Base-by-base conservation (phyloP, 1,140 invertebrate species). In the Helicoverpa zea region DNA sequence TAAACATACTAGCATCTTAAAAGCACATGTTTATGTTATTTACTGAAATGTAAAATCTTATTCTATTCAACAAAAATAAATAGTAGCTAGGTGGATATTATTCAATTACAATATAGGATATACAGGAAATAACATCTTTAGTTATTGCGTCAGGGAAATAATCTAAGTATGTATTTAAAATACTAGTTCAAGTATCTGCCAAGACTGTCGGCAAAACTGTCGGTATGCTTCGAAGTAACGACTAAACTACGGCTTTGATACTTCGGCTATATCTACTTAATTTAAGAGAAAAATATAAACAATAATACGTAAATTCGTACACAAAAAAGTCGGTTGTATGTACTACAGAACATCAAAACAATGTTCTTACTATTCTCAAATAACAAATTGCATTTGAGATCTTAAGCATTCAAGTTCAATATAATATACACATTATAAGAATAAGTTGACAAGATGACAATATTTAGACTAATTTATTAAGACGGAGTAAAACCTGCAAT, bases 401-500 rank as follows among this genome's bases (percentile, higher is more conserved):
- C 49, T 43, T 68, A 68, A 68, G 43, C 64, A 49, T 68, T 68
- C 64, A 68, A 68, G 43, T 47, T 76, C 35, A 63, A 61, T 75
- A 59, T 23, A 63, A 77, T 77, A n/a, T 77, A 77, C 58, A 66
- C 18, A 30, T 72, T 70, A 52, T 77, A 66, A 64, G 47, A 77
- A 66, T 58, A 64, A 64, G 18, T 64, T 29, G 61, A 77, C 47
- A 49, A 51, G 58, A 76, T 63, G 58, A 49, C 30, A 76, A 75
- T 76, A 51, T 51, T 59, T 59, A 49, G 35, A 75, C 18, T 76
- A 68, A 72, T 64, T 77, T 58, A 72, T 78, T 76, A 79, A 84
- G 86, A 86, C 83, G 80, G 86, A 84, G 66, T 82, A 81, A 85
- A 82, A 82, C 81, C 83, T 86, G 81, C 81, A 86, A 81, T 87